phyloP scores from a whole-genome alignment of 2,113 vertebrate genomes.

The Grammomys dolichurus region DNA sequence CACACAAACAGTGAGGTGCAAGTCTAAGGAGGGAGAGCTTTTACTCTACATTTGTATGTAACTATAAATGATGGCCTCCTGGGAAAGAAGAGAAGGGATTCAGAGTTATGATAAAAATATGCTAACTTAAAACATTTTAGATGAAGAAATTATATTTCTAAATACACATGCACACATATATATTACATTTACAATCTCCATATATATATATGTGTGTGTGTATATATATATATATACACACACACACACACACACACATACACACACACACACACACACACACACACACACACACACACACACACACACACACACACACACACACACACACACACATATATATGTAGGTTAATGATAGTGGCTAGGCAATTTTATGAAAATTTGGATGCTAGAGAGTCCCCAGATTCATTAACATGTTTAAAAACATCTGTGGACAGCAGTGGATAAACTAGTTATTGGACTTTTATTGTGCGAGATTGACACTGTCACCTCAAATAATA shows the following conservation, averaged over 20 bases:
- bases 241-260: too few species aligned
- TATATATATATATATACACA: too few species aligned
- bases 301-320: too few species aligned
- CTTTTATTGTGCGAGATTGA: slow-evolving; percentile 26
- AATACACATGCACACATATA: background rate
- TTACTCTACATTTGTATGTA: background rate
- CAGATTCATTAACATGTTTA: background rate
- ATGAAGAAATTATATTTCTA: background rate
- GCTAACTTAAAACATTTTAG: slow-evolving; percentile 13
- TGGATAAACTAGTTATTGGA: background rate
- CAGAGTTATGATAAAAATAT: background rate
- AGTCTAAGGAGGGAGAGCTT: slow-evolving; percentile 55
- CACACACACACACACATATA: too few species aligned
- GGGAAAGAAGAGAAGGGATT: background rate
- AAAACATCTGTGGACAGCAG: background rate
- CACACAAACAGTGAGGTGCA: slow-evolving; percentile 54
- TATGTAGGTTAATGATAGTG: background rate
- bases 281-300: too few species aligned
- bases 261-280: too few species aligned
- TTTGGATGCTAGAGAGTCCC: background rate
- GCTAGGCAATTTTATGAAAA: slow-evolving; percentile 31
- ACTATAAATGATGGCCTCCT: slow-evolving; percentile 20
- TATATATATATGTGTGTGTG: too few species aligned
- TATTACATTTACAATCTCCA: too few species aligned
- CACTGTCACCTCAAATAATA: background rate